Percentiles rank a stretch among this genome's conserved stretches.
phyloP scores from a whole-genome alignment of 2,888 invertebrate genomes.

The Shargacucullia verbasci region DNA sequence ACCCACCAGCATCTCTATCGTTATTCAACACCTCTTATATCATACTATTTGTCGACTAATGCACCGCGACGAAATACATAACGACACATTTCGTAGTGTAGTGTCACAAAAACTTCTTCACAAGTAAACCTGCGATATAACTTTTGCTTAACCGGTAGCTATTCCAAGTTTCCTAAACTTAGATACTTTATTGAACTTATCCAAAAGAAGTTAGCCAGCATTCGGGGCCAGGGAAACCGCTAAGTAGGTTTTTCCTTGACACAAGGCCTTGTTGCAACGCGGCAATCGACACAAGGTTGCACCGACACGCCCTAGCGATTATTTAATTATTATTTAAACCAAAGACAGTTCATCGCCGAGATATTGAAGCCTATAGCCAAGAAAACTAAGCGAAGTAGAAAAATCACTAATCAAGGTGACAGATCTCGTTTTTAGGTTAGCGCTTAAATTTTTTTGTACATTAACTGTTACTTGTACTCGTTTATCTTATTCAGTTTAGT shows the following conservation, averaged over 20 bases:
- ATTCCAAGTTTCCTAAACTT: conserved; percentile 19
- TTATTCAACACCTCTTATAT: conserved; percentile 72
- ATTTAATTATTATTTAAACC: conserved; percentile 87
- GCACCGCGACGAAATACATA: conserved; percentile 43
- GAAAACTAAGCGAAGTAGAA: conserved; percentile 59
- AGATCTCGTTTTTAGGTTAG: conserved; percentile 18
- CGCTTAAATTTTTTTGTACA: conserved; percentile 11
- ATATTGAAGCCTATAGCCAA: conserved; percentile 63
- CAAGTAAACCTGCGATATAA: conserved; percentile 5
- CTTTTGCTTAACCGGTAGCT: conserved; percentile 20
- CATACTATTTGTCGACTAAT: conserved; percentile 61
- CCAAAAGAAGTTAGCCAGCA: conserved; percentile 64
- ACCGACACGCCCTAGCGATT: conserved; percentile 87
- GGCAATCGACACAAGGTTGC: conserved; percentile 86
- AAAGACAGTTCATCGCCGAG: conserved; percentile 72
- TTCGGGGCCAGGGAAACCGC: conserved; percentile 87
- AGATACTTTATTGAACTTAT: conserved; percentile 56
- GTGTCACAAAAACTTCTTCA: conserved; percentile 27
- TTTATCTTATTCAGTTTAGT: conserved; percentile 20
- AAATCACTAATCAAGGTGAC: conserved; percentile 51
- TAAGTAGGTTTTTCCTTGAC: conserved; percentile 88
- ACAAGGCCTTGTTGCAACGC: conserved; percentile 86
- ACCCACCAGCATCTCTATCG: conserved; percentile 69
- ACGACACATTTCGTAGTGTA: conserved; percentile 21
- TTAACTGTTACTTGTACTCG: conserved; percentile 8